Percentiles rank a stretch among this genome's conserved stretches.
Evolutionary conservation across 2,113 vertebrate species (phyloP).

Genomic region (Piprites chloris): DNA sequence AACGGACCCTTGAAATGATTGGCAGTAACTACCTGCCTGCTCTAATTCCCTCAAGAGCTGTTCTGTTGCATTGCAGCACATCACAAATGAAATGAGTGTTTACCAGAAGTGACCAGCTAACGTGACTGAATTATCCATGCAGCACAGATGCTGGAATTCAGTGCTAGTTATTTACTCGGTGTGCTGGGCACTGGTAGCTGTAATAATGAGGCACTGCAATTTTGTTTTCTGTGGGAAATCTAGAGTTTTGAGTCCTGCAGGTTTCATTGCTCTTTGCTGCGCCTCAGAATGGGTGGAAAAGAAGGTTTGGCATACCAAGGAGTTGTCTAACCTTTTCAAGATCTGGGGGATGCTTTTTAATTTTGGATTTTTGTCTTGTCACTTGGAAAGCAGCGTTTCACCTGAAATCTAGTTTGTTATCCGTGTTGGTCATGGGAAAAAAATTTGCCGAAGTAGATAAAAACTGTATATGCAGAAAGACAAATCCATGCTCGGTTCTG

Average conservation of each 20-base stretch:
- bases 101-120: not conserved
- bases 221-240: not conserved
- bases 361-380: not conserved
- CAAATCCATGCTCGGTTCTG: not conserved
- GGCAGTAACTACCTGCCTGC: not conserved
- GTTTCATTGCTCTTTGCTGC: not conserved
- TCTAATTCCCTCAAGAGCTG: not conserved
- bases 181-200: not conserved
- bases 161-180: not conserved
- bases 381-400: not conserved
- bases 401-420: not conserved
- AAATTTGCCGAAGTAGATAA: not conserved
- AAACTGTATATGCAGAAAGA: not conserved
- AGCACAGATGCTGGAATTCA: not conserved
- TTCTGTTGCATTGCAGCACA: conserved; percentile 5
- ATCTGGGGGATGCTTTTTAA: too few species aligned
- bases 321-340: not conserved
- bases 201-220: not conserved
- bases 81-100: not conserved
- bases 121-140: not conserved
- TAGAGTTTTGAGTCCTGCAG: not conserved
- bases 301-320: not conserved
- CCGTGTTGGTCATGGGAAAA: not conserved
- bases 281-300: not conserved
- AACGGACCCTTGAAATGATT: not conserved